Evolutionary conservation across 2,797 vertebrate species (phyloP).

Genomic region (Tarsius wallacei): DNA sequence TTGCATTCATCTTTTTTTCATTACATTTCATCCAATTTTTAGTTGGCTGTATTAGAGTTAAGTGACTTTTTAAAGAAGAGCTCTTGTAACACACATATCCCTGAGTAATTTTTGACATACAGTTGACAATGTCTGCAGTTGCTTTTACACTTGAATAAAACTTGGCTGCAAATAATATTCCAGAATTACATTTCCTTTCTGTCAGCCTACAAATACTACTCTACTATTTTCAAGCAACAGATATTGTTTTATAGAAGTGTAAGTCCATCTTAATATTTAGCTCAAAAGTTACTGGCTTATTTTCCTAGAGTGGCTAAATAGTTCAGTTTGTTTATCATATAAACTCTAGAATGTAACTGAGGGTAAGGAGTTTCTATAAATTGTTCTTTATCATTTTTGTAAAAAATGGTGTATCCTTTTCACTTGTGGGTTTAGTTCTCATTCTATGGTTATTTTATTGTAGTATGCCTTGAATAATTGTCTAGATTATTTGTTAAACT

Average conservation of each 20-base stretch:
- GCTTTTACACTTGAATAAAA: constrained; percentile 10
- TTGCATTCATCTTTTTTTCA: not conserved
- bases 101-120: not conserved
- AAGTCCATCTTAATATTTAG: not conserved
- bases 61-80: not conserved
- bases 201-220: not conserved
- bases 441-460: not conserved
- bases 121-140: not conserved
- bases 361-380: not conserved
- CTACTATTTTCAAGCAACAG: not conserved
- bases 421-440: not conserved
- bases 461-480: not conserved
- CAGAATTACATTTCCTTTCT: not conserved
- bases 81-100: not conserved
- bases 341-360: not conserved
- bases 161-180: not conserved
- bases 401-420: not conserved
- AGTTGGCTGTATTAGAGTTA: not conserved
- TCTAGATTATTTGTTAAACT: not conserved
- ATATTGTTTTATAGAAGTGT: not conserved
- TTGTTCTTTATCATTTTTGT: not conserved
- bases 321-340: not conserved
- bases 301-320: not conserved
- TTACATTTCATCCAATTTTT: not conserved
- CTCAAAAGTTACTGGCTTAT: not conserved